These are phyloP conservation scores for Terebella lapidaria DNA, from an alignment of 2,888 invertebrate genomes.

Conservation along the genomic window DNA sequence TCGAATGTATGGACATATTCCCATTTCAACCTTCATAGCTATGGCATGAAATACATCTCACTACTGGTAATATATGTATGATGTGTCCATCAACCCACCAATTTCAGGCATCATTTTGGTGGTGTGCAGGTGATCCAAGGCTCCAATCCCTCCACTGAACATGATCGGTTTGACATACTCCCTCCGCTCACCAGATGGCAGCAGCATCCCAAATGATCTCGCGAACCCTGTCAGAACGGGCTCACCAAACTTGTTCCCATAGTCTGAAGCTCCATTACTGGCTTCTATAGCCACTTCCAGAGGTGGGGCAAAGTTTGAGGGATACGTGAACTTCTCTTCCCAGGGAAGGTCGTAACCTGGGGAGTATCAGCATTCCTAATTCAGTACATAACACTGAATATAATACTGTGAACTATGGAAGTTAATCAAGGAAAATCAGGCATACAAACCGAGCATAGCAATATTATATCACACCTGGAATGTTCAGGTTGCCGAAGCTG, in stretches of 20 bases:
- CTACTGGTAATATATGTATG: no score
- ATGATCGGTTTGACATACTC: slow-evolving; percentile 98
- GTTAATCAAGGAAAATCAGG: no score
- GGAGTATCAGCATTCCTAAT: background rate
- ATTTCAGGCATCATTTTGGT: slow-evolving; percentile 70
- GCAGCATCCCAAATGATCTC: slow-evolving; percentile 76
- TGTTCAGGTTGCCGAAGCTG: slow-evolving; percentile 84
- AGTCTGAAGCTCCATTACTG: slow-evolving; percentile 96
- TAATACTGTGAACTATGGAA: no score
- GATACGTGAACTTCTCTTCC: slow-evolving; percentile 77
- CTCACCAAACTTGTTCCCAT: slow-evolving; percentile 98
- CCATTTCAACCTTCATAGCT: no score
- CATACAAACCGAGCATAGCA: no score
- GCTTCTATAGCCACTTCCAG: slow-evolving; percentile 88
- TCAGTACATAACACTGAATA: no score
- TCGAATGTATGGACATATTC: no score
- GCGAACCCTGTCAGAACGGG: slow-evolving; percentile 61
- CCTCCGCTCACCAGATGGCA: slow-evolving; percentile 63
- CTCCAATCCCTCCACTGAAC: slow-evolving; percentile 95
- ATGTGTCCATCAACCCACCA: no score
- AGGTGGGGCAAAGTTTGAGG: slow-evolving; percentile 83
- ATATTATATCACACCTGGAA: no score
- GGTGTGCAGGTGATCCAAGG: slow-evolving; percentile 77
- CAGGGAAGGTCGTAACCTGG: slow-evolving; percentile 78
- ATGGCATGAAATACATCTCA: no score